Base-by-base conservation (phyloP, 2,797 vertebrate genomes). In the Eremophila alpestris region DNA sequence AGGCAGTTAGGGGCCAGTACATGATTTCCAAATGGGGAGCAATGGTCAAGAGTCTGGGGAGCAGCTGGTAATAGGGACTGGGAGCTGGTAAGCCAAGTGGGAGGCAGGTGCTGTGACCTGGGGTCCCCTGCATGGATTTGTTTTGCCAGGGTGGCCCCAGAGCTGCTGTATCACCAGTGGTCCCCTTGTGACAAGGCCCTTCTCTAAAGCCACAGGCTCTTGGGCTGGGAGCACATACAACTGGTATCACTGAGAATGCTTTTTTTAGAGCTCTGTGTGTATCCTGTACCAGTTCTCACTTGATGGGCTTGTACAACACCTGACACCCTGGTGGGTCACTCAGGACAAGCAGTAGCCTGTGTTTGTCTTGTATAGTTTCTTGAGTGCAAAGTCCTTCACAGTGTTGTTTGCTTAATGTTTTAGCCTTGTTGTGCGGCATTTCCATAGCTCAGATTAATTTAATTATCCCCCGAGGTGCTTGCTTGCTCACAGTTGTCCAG, bases 401-500 rank as follows among this genome's bases (percentile, higher is more conserved):
- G 9, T 92, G 77, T 84, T 89, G 58, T 77, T 86, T 68, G 67
- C 80, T 93, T 91, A 88, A 63, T 59, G 36, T 93, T 77, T 95
- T 73, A 60, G 29, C 64, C 78, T 94, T 76, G 80, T 81, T 41
- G 36, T 74, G 52, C 86, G 82, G 70, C 77, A 82, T 95, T 96
- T 94, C 87, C 91, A 69, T 85, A 77, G 87, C 77, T 92, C 20
- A 13, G 83, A 89, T 93, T 88, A 97, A 97, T 92, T 94, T 91
- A 87, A 87, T 97, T 92, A 93, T 94, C 69, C 83, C 87, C 55
- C 0, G 38, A 94, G 76, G 89, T 83, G 40, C 75, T 74, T 77
- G 92, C 77, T 86, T 89, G 94, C 71, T 94, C 93, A 48, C 30
- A 83, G 84, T 94, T 93, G 84, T 56, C 95, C 79, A 5, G 82